These are phyloP conservation scores for Ciconia stormi DNA, from an alignment of 2,113 vertebrate species.

Conservation along the genomic window DNA sequence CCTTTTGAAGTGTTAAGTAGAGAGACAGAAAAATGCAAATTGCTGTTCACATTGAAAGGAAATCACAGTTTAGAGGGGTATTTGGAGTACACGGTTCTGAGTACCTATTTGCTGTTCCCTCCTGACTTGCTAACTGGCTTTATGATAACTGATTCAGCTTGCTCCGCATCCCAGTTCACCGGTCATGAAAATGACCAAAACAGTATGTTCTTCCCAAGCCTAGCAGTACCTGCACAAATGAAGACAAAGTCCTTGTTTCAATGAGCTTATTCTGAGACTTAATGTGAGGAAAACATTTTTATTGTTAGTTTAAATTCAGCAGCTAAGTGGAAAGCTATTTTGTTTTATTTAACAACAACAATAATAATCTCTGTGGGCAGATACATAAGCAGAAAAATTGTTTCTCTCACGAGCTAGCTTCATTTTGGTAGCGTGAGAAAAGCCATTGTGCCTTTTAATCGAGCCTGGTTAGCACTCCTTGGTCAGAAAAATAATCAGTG, in stretches of 20 bases:
- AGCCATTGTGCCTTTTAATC: not conserved
- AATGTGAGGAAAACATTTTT: not conserved
- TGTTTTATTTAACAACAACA: not conserved
- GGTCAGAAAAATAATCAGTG: not conserved
- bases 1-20: not conserved
- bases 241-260: not conserved
- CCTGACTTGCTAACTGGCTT: not conserved
- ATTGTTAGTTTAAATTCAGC: not conserved
- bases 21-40: conserved; percentile 15
- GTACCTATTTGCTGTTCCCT: not conserved
- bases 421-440: not conserved
- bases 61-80: not conserved
- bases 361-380: not conserved
- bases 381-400: not conserved
- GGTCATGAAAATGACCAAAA: not conserved
- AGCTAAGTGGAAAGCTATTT: not conserved
- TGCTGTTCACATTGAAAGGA: not conserved
- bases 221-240: not conserved
- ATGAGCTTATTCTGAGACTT: not conserved
- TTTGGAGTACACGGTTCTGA: not conserved
- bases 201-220: not conserved
- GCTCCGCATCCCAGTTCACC: not conserved
- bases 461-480: not conserved
- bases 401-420: not conserved
- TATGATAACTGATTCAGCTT: not conserved